Evolutionary conservation across 2,888 invertebrate genomes (phyloP), one percentile per base, ranked within the genome.

Genomic region (Harpalus rufipes): DNA sequence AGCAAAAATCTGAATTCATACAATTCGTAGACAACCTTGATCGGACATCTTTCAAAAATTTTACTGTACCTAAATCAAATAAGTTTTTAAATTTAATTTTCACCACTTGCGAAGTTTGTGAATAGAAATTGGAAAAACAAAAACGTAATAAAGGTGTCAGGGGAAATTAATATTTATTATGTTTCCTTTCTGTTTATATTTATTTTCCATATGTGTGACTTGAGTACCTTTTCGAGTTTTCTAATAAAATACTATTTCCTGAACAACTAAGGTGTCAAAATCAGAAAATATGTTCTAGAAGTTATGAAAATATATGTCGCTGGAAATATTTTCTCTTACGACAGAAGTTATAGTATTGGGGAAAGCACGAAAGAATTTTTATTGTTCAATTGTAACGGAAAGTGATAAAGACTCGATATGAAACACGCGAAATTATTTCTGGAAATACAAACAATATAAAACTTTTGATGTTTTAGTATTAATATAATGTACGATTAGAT

Each of bases 161-260:
- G 59, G 59, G 59, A 59, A 59, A 59, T 59, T 59, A 59, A 59
- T 18, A 59, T 59, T 8, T 59, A 59, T 59, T 59, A 59, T 16
- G 14, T 59, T 59, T 16, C 59, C 56, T 18, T 16, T 59, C n/a
- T 59, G 5, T 16, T 16, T 59, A 59, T 59, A 59, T 59, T 59
- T 59, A 59, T 59, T 59, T 59, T 32, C 32, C 32, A 32, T 32
- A 32, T 59, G 14, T n/a, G 7, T 59, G n/a, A 59, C 16, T 59
- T 59, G 59, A 59, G 59, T 59, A 59, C 59, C 18, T 59, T 59
- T 59, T 14, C 59, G 59, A 59, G 59, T 59, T n/a, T 59, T 59
- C 59, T 59, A 56, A 59, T 59, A 59, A 59, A 59, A 59, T 59
- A 59, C 59, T 59, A 59, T 16, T 59, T 59, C 59, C 3, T 5